Evolutionary conservation across 2,113 vertebrate genomes (phyloP).

Genomic region (Mesitornis unicolor): DNA sequence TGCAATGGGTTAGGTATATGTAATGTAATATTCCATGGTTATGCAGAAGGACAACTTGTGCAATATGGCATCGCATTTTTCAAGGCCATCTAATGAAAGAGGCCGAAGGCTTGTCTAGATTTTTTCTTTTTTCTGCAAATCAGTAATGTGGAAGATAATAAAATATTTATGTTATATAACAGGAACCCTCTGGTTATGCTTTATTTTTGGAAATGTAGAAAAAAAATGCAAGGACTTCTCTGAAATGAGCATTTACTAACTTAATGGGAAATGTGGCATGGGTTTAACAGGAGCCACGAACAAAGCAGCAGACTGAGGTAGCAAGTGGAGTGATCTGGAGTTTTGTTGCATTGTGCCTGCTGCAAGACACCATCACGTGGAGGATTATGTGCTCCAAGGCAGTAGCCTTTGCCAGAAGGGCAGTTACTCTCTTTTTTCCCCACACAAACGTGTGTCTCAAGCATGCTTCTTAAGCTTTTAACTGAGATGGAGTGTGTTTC

Average conservation of each 20-base stretch:
- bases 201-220: conserved; percentile 46
- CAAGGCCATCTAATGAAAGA: neutral
- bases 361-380: neutral
- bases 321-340: neutral
- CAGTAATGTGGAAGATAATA: conserved; percentile 29
- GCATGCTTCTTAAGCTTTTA: neutral
- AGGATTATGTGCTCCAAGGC: neutral
- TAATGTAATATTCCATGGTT: neutral
- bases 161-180: conserved; percentile 53
- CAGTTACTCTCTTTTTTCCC: neutral
- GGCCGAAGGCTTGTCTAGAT: neutral
- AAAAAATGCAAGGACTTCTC: neutral
- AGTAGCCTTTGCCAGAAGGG: neutral
- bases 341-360: neutral
- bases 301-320: neutral
- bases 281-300: neutral
- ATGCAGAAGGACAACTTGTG: neutral
- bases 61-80: neutral
- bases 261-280: neutral
- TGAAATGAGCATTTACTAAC: conserved; percentile 19
- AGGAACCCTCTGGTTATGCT: conserved; percentile 23
- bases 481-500: neutral
- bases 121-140: neutral
- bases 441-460: neutral
- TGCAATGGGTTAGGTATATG: neutral